phyloP scores from a whole-genome alignment of 2,888 invertebrate species.

The Cephus nigrinus region DNA sequence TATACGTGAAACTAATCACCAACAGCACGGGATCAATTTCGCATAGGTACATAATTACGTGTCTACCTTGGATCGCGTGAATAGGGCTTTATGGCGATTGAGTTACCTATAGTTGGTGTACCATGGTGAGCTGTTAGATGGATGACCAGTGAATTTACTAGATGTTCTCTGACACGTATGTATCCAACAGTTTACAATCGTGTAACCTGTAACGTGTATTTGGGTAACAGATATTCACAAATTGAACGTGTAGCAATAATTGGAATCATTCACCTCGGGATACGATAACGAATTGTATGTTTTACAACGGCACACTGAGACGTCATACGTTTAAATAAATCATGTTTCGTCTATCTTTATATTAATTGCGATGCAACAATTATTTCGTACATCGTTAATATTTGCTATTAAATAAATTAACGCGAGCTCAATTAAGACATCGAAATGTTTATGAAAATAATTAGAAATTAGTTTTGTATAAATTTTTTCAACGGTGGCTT shows the following conservation, averaged over 20 bases:
- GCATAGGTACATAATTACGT: background rate
- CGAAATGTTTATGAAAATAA: background rate
- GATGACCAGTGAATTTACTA: background rate
- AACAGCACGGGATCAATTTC: background rate
- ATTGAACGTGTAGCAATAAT: background rate
- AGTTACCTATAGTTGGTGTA: background rate
- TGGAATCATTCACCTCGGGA: background rate
- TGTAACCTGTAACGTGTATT: background rate
- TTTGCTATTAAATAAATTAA: background rate
- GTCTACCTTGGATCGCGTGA: background rate
- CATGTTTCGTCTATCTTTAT: background rate
- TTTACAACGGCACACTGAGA: background rate
- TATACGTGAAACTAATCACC: background rate
- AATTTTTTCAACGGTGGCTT: background rate
- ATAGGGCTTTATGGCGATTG: background rate
- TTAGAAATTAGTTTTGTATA: background rate
- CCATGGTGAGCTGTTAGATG: background rate
- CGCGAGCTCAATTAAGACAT: background rate
- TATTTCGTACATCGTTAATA: background rate
- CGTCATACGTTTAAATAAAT: background rate
- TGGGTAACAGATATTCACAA: background rate
- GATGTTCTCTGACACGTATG: background rate
- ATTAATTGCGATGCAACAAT: background rate
- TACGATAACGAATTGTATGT: background rate
- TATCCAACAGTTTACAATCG: background rate